Conservation (phyloP, 2,888 invertebrate genomes). For the Agrochola lota region DNA sequence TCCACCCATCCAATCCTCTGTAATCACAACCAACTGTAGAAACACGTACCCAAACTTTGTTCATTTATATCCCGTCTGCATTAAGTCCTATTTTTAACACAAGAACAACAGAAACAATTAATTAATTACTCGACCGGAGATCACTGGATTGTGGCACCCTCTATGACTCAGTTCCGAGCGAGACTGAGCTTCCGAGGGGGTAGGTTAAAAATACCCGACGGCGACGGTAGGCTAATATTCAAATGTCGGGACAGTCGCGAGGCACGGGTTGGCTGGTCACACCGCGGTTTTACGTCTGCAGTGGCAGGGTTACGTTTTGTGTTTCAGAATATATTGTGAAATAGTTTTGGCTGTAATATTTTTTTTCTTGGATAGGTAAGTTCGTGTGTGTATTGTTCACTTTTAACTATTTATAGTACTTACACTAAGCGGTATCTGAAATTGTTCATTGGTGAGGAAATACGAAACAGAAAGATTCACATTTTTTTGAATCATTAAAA, state of each 20-base stretch:
- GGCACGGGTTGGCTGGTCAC: slow-evolving; percentile 63
- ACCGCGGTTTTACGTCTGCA: slow-evolving; percentile 43
- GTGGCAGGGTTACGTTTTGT: slow-evolving; percentile 32
- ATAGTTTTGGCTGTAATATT: slow-evolving; percentile 5
- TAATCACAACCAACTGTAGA: slow-evolving; percentile 57
- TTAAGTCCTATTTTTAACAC: slow-evolving; percentile 62
- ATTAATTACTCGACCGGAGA: slow-evolving; percentile 68
- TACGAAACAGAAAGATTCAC: not conserved
- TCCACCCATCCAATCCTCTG: slow-evolving; percentile 20
- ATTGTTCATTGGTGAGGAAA: not conserved
- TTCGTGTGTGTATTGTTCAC: not conserved
- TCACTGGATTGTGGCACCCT: slow-evolving; percentile 67
- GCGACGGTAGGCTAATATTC: slow-evolving; percentile 67
- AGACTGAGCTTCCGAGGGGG: slow-evolving; percentile 78
- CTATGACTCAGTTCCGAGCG: slow-evolving; percentile 71
- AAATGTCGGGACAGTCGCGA: slow-evolving; percentile 72
- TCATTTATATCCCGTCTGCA: slow-evolving; percentile 38
- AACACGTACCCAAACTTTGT: slow-evolving; percentile 33
- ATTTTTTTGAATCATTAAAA: not conserved
- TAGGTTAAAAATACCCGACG: slow-evolving; percentile 83
- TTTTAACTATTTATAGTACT: too few species aligned
- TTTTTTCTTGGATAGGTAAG: slow-evolving; percentile 36
- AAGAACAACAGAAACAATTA: slow-evolving; percentile 67
- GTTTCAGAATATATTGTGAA: slow-evolving; percentile 16
- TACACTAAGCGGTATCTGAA: too few species aligned